phyloP scores from a whole-genome alignment of 2,888 invertebrate genomes.

The Eudemis profundana region DNA sequence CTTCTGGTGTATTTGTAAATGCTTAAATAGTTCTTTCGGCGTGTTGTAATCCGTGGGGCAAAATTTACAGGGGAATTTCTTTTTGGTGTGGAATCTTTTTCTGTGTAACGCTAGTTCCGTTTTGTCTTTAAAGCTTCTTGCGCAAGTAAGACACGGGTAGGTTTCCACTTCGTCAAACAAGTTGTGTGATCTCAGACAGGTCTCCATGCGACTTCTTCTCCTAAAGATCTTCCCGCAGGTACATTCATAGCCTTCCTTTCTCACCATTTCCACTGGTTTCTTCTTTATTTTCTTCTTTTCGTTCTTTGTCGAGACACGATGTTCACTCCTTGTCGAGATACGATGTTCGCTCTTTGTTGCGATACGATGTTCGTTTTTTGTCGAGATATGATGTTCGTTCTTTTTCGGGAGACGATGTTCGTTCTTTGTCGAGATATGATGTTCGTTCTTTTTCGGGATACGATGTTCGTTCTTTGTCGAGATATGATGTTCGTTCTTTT shows the following conservation, averaged over 20 bases:
- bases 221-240: slow-evolving; percentile 72
- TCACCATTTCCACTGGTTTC: slow-evolving; percentile 45
- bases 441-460: slow-evolving; percentile 48
- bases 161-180: slow-evolving; percentile 56
- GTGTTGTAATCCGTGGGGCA: slow-evolving; percentile 80
- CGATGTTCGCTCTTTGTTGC: too few relatives aligned
- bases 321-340: too few relatives aligned
- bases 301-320: slow-evolving; percentile 46
- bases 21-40: slow-evolving; percentile 75
- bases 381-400: slow-evolving; percentile 47
- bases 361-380: slow-evolving; percentile 48
- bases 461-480: slow-evolving; percentile 46
- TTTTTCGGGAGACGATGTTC: too few relatives aligned
- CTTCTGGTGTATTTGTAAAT: slow-evolving; percentile 75
- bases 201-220: slow-evolving; percentile 73
- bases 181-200: slow-evolving; percentile 73
- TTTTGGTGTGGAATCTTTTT: slow-evolving; percentile 67
- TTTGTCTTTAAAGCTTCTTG: slow-evolving; percentile 70
- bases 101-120: slow-evolving; percentile 67
- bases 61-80: slow-evolving; percentile 77
- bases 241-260: slow-evolving; percentile 72
- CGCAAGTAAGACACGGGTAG: slow-evolving; percentile 67
- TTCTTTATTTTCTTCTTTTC: slow-evolving; percentile 45
- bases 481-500: too few relatives aligned
- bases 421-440: too few relatives aligned